Evolutionary conservation across 2,113 vertebrate genomes (phyloP), one percentile per base, ranked within the genome.

Genomic region (Cheilinus undulatus): DNA sequence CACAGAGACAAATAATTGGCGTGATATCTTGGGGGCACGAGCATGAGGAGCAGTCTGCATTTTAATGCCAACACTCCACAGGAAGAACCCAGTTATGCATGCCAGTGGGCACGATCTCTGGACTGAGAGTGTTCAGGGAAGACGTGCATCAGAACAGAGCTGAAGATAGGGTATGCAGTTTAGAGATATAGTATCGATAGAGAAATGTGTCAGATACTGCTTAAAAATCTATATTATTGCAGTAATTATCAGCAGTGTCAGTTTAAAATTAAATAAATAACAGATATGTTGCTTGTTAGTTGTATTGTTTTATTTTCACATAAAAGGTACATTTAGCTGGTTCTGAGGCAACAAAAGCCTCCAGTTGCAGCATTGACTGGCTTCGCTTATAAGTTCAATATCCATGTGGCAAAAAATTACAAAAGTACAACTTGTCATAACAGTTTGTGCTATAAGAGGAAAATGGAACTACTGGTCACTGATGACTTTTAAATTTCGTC

Each of bases 1-100:
- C 82, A 82, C 87, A 83, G 89, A 83, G 92, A 86, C 73, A 80
- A 80, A 90, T 92, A 93, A 92, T 92, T 93, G 92, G 84, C 80
- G 78, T 53, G 88, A 91, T 90, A 71, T 90, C 89, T 87, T 48
- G 52, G 76, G 87, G 91, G 84, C 88, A 90, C n/a, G 10, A 75
- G 77, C 82, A 82, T 52, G 86, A 88, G 65, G 82, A 82, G 81
- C 71, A 78, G 85, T 75, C 67, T 85, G 82, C 52, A 72, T 87
- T 86, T 88, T 69, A 78, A 84, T 87, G 88, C 83, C 86, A 87
- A 20, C 30, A 70, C 86, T 87, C 90, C 79, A 83, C 86, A 88
- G 80, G 86, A 88, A 74, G 74, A 74, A 69, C 64, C 32, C 78
- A 74, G 70, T 87, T 86, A 76, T 70, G 54, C 77, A 78, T 48